A percentile compares a stretch with the other conserved stretches of the same genome.
Evolutionary conservation across 2,797 vertebrate species (phyloP).

Genomic region (Aulostomus chinensis): DNA sequence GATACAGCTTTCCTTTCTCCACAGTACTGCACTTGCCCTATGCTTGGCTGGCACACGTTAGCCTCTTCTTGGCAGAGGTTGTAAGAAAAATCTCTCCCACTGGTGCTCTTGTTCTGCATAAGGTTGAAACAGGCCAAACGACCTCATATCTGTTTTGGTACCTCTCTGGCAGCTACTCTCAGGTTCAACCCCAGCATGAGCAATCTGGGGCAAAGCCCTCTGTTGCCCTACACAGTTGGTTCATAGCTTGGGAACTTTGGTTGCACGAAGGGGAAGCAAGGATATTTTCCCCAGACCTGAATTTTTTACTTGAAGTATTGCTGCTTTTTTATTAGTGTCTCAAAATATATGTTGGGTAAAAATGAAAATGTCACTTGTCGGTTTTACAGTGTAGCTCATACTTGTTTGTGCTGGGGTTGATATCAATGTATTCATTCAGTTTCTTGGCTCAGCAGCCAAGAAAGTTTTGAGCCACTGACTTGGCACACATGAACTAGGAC

Average conservation of each 20-base stretch:
- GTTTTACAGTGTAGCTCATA: neutral
- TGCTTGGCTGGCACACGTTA: conserved; percentile 50
- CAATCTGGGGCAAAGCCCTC: conserved; percentile 22
- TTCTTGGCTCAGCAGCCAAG: conserved; percentile 2
- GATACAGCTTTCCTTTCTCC: conserved; percentile 45
- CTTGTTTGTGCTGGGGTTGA: neutral
- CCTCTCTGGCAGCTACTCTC: conserved; percentile 27
- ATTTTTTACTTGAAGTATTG: neutral
- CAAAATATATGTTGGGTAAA: neutral
- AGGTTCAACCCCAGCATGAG: conserved; percentile 10
- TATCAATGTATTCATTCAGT: conserved; percentile 21
- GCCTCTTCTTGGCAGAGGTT: conserved; percentile 56
- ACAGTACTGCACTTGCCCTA: conserved; percentile 42
- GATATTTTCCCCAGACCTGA: neutral
- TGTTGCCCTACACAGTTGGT: conserved; percentile 4
- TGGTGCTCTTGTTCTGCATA: conserved; percentile 27
- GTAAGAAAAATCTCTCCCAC: conserved; percentile 35
- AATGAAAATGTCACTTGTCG: conserved; percentile 11
- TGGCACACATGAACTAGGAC: conserved; percentile 18
- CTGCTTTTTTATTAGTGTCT: neutral
- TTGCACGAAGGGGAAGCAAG: neutral
- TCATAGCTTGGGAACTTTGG: conserved; percentile 8
- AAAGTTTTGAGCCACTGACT: conserved; percentile 36
- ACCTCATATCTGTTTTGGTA: conserved; percentile 23
- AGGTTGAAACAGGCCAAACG: conserved; percentile 13